phyloP scores from a whole-genome alignment of 2,797 vertebrate genomes.

The Monodelphis domestica region DNA sequence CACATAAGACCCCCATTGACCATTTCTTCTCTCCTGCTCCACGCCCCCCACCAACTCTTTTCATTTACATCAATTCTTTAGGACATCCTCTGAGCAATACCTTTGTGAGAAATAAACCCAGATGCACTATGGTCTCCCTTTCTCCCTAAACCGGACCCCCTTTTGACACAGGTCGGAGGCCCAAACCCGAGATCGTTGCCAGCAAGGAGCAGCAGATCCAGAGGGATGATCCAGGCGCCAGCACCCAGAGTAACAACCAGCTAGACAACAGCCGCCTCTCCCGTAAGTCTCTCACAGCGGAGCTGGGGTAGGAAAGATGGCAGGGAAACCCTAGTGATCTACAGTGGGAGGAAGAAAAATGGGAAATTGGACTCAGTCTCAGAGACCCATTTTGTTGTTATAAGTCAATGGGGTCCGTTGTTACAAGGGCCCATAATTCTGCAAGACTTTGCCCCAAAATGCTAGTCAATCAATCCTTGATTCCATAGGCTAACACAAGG shows the following conservation, averaged over 20 bases:
- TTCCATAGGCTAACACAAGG: not conserved
- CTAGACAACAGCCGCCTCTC: conserved; percentile 92
- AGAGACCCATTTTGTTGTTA: not conserved
- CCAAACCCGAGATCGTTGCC: conserved; percentile 87
- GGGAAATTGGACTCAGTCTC: not conserved
- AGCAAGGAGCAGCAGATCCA: conserved; percentile 88
- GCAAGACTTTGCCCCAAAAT: not conserved
- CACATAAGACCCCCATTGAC: not conserved
- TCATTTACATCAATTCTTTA: not conserved
- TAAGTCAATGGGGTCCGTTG: not conserved
- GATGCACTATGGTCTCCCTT: accelerated
- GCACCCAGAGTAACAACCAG: conserved; percentile 89
- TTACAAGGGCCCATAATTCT: not conserved
- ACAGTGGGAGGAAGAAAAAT: not conserved
- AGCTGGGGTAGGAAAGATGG: not conserved
- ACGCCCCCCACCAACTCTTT: not conserved
- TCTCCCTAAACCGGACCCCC: conserved; percentile 57
- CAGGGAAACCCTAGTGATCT: accelerated
- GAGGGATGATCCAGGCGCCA: conserved; percentile 83
- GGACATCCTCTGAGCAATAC: not conserved
- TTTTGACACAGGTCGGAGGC: conserved; percentile 83
- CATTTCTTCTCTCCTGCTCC: not conserved
- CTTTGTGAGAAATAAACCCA: not conserved
- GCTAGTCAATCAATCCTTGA: too few relatives aligned
- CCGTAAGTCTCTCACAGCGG: conserved; percentile 86